Base-by-base conservation (phyloP, 2,797 vertebrate species). In the Rhabdophis nuchalis region DNA sequence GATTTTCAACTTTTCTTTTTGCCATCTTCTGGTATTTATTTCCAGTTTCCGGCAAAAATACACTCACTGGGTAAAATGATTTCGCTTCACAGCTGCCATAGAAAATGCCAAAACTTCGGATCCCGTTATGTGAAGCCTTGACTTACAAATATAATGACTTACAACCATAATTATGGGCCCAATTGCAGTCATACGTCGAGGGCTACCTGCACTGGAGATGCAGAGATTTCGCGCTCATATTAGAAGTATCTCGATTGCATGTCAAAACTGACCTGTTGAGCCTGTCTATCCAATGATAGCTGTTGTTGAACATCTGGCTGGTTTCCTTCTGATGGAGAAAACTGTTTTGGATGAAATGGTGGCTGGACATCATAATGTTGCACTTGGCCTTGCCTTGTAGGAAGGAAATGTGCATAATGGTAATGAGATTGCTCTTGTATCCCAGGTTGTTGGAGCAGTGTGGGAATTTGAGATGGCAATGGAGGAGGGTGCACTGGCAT, bases 401-500 rank as follows among this genome's bases (percentile, higher is more conserved):
- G 93, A 53, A 90, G 41, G 23, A 87, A 52, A 14, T 90, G 68
- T 7, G 93, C 61, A 52, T 94, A 91, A 32, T 93, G 91, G 61
- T 93, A 88, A 13, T 41, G n/a, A 8, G 91, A 96, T 93, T 96
- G 91, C 41, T 92, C 89, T 68, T 95, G 92, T 32, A 96, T 92
- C 20, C 85, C 93, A 72, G 91, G 86, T 32, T 96, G 93, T 85
- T 95, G 88, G 52, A 53, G 50, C 92, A 72, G 52, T 93, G 86
- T 9, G 72, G 25, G 1, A 2, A 52, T 88, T 89, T 96, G 95
- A 16, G 94, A 95, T 90, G 91, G 94, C 72, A 96, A 92, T 90
- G 94, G 92, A 58, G 58, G 94, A 85, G 93, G 96, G 18, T 94
- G 95, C 46, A 96, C 94, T 32, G 95, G 95, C 92, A 95, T 87